Evolutionary conservation across 1,140 invertebrate species (phyloP).

Genomic region (Babylonia areolata): DNA sequence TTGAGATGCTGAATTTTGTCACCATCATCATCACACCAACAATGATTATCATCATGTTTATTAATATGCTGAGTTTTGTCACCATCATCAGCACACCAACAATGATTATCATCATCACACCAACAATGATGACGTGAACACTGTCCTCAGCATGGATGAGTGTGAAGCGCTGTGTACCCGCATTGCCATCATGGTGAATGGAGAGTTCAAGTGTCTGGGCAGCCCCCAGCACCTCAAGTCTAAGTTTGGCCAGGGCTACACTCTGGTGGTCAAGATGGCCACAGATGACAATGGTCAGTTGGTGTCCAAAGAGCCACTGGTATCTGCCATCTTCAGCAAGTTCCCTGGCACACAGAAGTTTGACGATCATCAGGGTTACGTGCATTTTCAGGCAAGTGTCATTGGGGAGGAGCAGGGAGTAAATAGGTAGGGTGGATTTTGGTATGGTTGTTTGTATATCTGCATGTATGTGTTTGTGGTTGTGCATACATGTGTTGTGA

Average conservation of each 20-base stretch:
- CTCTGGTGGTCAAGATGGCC: slow-evolving; percentile 71
- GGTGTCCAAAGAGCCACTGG: slow-evolving; percentile 43
- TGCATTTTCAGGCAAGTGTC: slow-evolving; percentile 73
- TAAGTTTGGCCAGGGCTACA: slow-evolving; percentile 76
- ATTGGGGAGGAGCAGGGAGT: no score
- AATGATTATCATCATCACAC: no score
- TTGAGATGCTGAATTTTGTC: no score
- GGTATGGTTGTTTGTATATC: no score
- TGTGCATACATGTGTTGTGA: not conserved
- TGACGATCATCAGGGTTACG: slow-evolving; percentile 84
- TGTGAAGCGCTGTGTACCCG: slow-evolving; percentile 75
- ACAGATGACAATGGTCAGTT: slow-evolving; percentile 21
- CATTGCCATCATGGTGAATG: slow-evolving; percentile 79
- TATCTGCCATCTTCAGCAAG: slow-evolving; percentile 53
- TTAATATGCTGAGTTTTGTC: no score
- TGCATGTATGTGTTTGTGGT: no score
- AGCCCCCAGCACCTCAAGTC: slow-evolving; percentile 77
- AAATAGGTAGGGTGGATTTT: not conserved
- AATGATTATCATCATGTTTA: no score
- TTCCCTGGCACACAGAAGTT: slow-evolving; percentile 75
- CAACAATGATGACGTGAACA: slow-evolving; percentile 24
- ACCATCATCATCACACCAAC: no score
- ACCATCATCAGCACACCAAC: no score
- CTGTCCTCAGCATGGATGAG: slow-evolving; percentile 36
- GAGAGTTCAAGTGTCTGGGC: slow-evolving; percentile 75